Conservation (phyloP, 2,797 vertebrate genomes). For the Holocentrus rufus region DNA sequence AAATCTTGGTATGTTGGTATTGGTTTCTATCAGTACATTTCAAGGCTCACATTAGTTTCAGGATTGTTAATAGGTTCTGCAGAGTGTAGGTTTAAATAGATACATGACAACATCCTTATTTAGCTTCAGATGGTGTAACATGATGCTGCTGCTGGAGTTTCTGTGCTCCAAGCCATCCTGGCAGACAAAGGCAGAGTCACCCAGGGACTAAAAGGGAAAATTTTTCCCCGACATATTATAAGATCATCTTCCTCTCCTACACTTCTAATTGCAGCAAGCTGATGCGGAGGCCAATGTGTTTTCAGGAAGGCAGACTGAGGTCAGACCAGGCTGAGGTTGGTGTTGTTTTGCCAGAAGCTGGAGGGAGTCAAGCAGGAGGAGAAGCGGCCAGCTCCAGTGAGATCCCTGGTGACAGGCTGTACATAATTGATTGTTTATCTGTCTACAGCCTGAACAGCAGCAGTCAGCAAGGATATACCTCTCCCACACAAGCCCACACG, state of each 20-base stretch:
- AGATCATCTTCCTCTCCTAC: slow-evolving; percentile 8
- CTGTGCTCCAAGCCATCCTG: background rate
- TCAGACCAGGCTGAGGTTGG: slow-evolving; percentile 41
- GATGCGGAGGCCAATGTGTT: slow-evolving; percentile 25
- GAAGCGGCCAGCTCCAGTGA: slow-evolving; percentile 40
- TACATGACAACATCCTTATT: background rate
- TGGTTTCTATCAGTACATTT: too few species aligned
- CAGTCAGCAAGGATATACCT: slow-evolving; percentile 58
- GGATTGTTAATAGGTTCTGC: too few species aligned
- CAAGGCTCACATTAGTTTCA: too few species aligned
- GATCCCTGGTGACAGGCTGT: slow-evolving; percentile 75
- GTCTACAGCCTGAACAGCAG: slow-evolving; percentile 73
- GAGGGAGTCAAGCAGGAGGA: slow-evolving; percentile 52
- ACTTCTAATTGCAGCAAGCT: slow-evolving; percentile 19
- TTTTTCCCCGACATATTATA: background rate
- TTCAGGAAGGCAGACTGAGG: slow-evolving; percentile 45
- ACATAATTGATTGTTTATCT: slow-evolving; percentile 85
- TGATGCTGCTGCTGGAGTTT: background rate
- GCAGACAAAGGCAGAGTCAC: background rate
- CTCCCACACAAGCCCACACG: slow-evolving; percentile 1
- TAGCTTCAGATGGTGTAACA: too few species aligned
- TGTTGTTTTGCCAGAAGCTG: slow-evolving; percentile 61
- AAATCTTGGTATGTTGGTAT: too few species aligned
- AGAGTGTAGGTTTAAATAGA: background rate
- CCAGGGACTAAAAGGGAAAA: background rate